Evolutionary conservation across 2,888 invertebrate species (phyloP).

Genomic region (Papilio gigon): DNA sequence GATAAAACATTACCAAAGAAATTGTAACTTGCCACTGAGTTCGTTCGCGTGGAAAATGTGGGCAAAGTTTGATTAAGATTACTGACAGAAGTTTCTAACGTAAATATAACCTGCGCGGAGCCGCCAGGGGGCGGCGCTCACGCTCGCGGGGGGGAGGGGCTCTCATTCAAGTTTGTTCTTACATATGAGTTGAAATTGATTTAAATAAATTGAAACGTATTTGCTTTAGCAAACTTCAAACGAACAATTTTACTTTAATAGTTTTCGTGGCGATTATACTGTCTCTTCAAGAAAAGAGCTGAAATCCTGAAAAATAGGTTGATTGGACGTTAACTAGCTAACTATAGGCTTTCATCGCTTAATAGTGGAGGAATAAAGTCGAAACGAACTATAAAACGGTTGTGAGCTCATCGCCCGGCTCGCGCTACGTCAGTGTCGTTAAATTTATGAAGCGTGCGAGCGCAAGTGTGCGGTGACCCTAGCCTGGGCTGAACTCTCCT

Average conservation of each 20-base stretch:
- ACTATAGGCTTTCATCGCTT: constrained; percentile 1
- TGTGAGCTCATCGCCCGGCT: constrained; percentile 6
- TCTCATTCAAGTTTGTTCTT: neutral
- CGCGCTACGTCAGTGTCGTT: constrained; percentile 10
- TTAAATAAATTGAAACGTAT: constrained; percentile 10
- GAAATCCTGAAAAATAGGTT: neutral
- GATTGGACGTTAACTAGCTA: neutral
- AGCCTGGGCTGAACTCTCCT: constrained; percentile 1
- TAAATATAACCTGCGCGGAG: constrained; percentile 9
- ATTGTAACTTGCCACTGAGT: constrained; percentile 20
- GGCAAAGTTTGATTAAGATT: constrained; percentile 21
- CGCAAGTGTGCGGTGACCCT: neutral
- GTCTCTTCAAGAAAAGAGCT: too few relatives aligned
- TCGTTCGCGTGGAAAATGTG: constrained; percentile 17
- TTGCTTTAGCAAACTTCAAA: neutral
- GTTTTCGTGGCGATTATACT: neutral
- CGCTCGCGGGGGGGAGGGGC: neutral
- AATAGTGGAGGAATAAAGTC: constrained; percentile 13
- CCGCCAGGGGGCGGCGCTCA: neutral
- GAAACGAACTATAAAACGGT: constrained; percentile 15
- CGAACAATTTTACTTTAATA: neutral
- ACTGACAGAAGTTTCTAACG: constrained; percentile 11
- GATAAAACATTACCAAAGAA: constrained; percentile 20
- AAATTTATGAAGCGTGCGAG: constrained; percentile 11
- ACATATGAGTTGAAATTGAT: constrained; percentile 3